These are phyloP conservation scores for Egretta garzetta DNA, from an alignment of 2,113 vertebrate genomes.

Conservation along the genomic window DNA sequence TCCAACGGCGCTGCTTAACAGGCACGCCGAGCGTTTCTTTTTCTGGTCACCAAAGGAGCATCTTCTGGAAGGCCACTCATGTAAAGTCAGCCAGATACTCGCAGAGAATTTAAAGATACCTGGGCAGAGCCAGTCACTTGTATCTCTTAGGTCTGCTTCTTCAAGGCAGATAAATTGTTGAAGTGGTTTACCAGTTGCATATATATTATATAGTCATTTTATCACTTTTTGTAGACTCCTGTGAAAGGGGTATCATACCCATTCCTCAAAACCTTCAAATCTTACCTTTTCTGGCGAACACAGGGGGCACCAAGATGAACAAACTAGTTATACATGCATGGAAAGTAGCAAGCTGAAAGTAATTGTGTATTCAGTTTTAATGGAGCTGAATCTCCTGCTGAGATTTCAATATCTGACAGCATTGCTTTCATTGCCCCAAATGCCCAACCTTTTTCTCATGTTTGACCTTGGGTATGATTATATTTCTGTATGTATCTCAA, in stretches of 20 bases:
- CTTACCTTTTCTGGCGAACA: constrained; percentile 50
- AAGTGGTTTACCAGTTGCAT: background rate
- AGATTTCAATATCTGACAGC: constrained; percentile 81
- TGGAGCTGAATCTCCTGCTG: constrained; percentile 78
- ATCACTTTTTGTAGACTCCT: background rate
- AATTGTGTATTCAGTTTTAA: constrained; percentile 78
- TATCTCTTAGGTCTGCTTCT: background rate
- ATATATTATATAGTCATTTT: background rate
- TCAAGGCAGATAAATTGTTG: background rate
- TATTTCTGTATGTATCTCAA: constrained; percentile 68
- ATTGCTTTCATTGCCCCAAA: constrained; percentile 73
- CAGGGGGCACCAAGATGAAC: constrained; percentile 72
- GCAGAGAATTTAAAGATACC: background rate
- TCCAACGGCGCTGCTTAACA: fast-evolving
- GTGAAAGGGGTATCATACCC: background rate
- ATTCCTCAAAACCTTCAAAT: constrained; percentile 35
- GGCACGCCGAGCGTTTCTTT: fast-evolving
- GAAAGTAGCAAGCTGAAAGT: constrained; percentile 67
- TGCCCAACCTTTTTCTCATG: constrained; percentile 73
- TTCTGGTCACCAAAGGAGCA: background rate
- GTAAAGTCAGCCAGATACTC: background rate
- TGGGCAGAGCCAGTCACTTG: background rate
- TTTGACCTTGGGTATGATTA: constrained; percentile 78
- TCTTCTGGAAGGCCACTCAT: background rate
- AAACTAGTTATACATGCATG: constrained; percentile 73